Conservation (phyloP, 2,113 vertebrate species). For the Pygoscelis antarcticus region DNA sequence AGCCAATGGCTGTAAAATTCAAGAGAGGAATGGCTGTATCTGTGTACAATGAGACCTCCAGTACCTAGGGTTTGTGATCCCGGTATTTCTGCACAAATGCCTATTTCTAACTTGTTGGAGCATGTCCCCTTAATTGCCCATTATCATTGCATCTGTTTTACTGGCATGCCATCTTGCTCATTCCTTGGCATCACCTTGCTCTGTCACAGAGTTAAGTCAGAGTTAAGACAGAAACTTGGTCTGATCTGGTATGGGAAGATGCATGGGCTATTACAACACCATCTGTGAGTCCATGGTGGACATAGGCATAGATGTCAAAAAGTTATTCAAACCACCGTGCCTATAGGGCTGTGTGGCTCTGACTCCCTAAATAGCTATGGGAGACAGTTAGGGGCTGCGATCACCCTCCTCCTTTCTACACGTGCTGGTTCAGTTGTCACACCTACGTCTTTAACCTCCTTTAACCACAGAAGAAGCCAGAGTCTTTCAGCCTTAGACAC, state of each 20-base stretch:
- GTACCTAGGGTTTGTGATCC: background rate
- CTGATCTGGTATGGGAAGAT: background rate
- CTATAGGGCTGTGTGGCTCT: background rate
- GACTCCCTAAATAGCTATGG: background rate
- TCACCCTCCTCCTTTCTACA: background rate
- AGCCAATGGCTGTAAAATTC: background rate
- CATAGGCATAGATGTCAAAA: background rate
- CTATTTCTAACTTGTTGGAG: background rate
- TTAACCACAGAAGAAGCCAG: background rate
- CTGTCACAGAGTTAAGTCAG: background rate
- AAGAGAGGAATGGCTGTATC: background rate
- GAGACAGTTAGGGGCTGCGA: background rate
- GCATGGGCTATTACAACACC: fast-evolving
- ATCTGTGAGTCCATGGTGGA: background rate
- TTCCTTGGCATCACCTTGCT: background rate
- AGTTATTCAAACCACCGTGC: background rate
- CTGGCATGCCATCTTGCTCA: background rate
- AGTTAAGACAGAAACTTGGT: background rate
- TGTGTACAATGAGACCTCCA: background rate
- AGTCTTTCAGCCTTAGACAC: background rate
- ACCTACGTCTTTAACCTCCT: background rate
- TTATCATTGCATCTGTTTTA: background rate
- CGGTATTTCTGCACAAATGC: background rate
- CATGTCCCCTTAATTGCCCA: background rate
- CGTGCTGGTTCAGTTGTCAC: fast-evolving